A percentile compares a stretch with the other conserved stretches of the same genome.
phyloP scores from a whole-genome alignment of 1,140 invertebrate genomes.

The Drosophila ironensis region DNA sequence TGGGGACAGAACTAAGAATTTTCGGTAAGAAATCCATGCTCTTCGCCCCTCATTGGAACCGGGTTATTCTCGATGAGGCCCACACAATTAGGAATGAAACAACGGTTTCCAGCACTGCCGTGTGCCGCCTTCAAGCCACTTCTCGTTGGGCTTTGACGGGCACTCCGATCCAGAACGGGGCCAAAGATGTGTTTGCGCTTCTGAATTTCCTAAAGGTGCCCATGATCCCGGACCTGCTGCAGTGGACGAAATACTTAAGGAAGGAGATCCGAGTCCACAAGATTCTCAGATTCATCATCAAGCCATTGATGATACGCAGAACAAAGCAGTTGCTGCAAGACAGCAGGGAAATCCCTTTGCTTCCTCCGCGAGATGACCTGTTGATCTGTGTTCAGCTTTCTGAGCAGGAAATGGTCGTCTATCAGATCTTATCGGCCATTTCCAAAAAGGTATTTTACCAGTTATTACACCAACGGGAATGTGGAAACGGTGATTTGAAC shows the following conservation, averaged over 20 bases:
- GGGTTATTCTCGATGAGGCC: conserved; percentile 52
- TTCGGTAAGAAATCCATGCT: conserved; percentile 17
- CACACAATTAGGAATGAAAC: conserved; percentile 33
- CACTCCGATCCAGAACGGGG: conserved; percentile 48
- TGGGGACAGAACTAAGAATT: conserved; percentile 12
- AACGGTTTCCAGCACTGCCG: not conserved
- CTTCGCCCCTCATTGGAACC: conserved; percentile 35
- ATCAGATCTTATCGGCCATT: conserved; percentile 46
- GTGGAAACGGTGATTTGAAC: conserved; percentile 37
- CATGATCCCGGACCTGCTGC: conserved; percentile 28
- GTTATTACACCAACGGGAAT: conserved; percentile 32
- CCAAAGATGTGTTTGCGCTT: conserved; percentile 47
- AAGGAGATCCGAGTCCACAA: conserved; percentile 19
- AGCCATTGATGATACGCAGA: conserved; percentile 47
- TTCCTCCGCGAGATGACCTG: conserved; percentile 16
- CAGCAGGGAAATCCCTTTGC: conserved; percentile 33
- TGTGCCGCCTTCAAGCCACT: conserved; percentile 14
- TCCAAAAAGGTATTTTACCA: conserved; percentile 35
- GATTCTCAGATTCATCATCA: conserved; percentile 29
- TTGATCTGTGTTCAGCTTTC: conserved; percentile 26
- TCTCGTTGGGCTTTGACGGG: conserved; percentile 51
- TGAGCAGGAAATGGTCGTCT: conserved; percentile 33
- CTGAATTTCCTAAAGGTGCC: conserved; percentile 40
- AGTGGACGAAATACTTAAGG: conserved; percentile 30
- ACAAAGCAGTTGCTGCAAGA: conserved; percentile 41